These are phyloP conservation scores for Pterocles gutturalis DNA, from an alignment of 2,113 vertebrate genomes.

Conservation along the genomic window DNA sequence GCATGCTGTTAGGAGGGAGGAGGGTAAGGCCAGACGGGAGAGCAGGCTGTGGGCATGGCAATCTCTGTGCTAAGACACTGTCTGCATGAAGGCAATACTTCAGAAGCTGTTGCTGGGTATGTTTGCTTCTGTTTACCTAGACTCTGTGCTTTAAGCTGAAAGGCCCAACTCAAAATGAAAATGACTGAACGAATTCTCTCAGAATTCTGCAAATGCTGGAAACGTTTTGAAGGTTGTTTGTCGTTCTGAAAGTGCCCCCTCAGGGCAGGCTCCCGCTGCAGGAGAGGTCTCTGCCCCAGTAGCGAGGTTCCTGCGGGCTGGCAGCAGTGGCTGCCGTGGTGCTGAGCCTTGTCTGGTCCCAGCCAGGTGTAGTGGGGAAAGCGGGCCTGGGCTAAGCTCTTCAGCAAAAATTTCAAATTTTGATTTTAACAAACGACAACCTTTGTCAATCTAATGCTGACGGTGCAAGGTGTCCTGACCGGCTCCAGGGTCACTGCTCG, in stretches of 20 bases:
- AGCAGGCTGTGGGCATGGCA: rapidly evolving
- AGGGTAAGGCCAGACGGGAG: too few relatives aligned
- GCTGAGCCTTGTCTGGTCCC: background rate
- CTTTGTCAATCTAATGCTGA: rapidly evolving
- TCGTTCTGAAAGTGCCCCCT: background rate
- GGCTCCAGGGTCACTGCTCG: rapidly evolving
- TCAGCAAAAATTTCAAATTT: background rate
- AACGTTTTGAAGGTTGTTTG: background rate
- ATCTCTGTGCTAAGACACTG: background rate
- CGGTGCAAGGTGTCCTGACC: rapidly evolving
- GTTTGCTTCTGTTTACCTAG: background rate
- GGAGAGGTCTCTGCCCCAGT: background rate
- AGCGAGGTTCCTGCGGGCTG: background rate
- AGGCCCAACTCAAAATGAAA: background rate
- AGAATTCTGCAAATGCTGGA: background rate
- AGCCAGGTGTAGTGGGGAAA: background rate
- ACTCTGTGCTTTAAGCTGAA: background rate
- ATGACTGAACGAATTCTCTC: background rate
- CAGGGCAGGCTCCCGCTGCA: background rate
- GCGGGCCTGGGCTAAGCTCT: background rate
- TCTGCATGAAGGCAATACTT: background rate
- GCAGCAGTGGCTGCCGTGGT: background rate
- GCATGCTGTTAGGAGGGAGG: background rate
- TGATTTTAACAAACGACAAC: background rate
- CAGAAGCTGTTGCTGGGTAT: background rate